Percentiles rank a stretch among this genome's conserved stretches.
These are phyloP conservation scores for Hylia prasina DNA, from an alignment of 2,113 vertebrate genomes.

Conservation along the genomic window DNA sequence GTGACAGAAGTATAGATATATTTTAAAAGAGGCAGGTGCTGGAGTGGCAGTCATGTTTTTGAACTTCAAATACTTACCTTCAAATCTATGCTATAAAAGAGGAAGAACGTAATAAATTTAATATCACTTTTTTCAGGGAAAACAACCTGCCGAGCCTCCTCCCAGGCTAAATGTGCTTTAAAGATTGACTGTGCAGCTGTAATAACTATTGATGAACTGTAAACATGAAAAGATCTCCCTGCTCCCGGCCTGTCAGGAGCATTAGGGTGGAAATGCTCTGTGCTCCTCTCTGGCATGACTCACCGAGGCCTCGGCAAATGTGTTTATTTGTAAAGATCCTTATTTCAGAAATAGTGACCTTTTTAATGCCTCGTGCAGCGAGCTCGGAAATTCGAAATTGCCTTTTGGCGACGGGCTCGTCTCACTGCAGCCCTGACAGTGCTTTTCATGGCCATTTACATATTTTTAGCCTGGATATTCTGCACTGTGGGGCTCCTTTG, in stretches of 20 bases:
- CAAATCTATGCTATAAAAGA: background rate
- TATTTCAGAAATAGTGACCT: slow-evolving; percentile 52
- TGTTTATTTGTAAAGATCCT: slow-evolving; percentile 58
- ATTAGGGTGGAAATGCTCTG: slow-evolving; percentile 39
- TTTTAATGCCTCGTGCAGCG: slow-evolving; percentile 9
- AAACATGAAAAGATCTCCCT: slow-evolving; percentile 47
- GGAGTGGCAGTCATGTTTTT: background rate
- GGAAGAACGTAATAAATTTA: background rate
- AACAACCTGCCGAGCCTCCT: slow-evolving; percentile 38
- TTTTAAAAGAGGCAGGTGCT: background rate
- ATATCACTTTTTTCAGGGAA: slow-evolving; percentile 6
- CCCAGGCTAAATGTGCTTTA: slow-evolving; percentile 16
- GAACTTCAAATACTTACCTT: slow-evolving; percentile 39
- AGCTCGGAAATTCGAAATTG: background rate
- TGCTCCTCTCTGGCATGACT: slow-evolving; percentile 23
- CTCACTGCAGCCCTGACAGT: background rate
- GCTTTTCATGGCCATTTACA: background rate
- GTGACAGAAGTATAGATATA: background rate
- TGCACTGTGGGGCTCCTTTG: background rate
- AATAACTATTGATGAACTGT: slow-evolving; percentile 53
- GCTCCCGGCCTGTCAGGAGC: slow-evolving; percentile 47
- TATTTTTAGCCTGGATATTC: slow-evolving; percentile 7
- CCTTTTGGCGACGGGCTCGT: background rate
- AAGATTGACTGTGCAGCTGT: slow-evolving; percentile 41
- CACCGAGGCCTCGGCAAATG: slow-evolving; percentile 34